Base-by-base conservation (phyloP, 2,888 invertebrate species). In the Bugula neritina region DNA sequence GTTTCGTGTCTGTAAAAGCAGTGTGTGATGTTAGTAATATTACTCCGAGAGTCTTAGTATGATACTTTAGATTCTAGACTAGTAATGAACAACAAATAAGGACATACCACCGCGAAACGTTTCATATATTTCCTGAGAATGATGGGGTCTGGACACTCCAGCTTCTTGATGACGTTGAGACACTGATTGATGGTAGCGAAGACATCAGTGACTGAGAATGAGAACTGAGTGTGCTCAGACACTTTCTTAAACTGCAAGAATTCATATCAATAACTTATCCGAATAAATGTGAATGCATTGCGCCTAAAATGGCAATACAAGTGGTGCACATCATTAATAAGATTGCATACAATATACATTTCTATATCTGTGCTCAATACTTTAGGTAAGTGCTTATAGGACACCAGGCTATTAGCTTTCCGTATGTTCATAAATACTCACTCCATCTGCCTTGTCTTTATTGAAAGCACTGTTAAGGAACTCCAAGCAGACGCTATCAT, bases 71-170 rank as follows among this genome's bases (percentile, higher is more conserved):
- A n/a, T n/a, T n/a, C n/a, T n/a, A n/a, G n/a, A n/a, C n/a, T n/a
- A n/a, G n/a, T n/a, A n/a, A n/a, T n/a, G 10, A 43, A 43, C 17
- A 43, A 5, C 43, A 43, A 17, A 10, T 10, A 17, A 25, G 23
- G 57, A 63, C 72, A 73, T 76, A 86, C 86, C 80, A 95, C 95
- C 69, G 98, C 97, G 86, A 99, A 99, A 79, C 99, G 89, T 87
- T 94, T 94, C 97, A 99, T 98, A 86, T 98, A 99, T 76, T 96
- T 89, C 85, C 96, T 96, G 90, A 95, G 94, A 79, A 99, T 97
- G 86, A 98, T 97, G 54, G 99, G 98, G 87, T 99, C 98, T 0
- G 98, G 98, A 86, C 98, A 99, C 84, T 99, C 96, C 75, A 99
- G 89, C 85, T 98, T 97, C 78, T 94, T 94, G 77, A 99, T 96